phyloP scores from a whole-genome alignment of 53 echinoderm and acorn worm genomes.

The Holothuria leucospilota region DNA sequence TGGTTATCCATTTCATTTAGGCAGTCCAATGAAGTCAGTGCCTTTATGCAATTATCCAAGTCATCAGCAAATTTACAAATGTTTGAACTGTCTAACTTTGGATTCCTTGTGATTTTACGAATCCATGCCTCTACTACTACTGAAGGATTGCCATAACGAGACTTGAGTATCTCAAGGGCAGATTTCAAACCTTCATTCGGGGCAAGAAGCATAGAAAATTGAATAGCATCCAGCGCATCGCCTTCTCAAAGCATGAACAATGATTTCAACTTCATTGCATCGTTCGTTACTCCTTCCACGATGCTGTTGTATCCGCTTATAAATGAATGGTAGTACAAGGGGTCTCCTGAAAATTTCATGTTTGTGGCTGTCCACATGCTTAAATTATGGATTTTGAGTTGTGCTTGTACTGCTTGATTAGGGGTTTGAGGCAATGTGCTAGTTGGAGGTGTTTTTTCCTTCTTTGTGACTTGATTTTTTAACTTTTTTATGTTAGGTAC shows the following conservation, averaged over 20 bases:
- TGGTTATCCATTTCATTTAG: constrained; percentile 42
- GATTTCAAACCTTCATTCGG: too few relatives aligned
- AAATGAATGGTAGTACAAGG: constrained; percentile 55
- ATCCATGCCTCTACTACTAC: constrained; percentile 54
- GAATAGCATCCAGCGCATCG: constrained; percentile 45
- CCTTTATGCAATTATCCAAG: not conserved
- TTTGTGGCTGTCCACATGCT: constrained; percentile 41
- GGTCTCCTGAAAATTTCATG: constrained; percentile 59
- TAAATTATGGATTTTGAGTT: not conserved
- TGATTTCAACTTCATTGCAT: constrained; percentile 52
- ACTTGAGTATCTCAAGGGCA: not conserved
- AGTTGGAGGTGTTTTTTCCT: not conserved
- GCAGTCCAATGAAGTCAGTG: constrained; percentile 23
- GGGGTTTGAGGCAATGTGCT: not conserved
- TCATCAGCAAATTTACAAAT: not conserved
- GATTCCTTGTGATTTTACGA: constrained; percentile 26
- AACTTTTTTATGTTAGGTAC: too few relatives aligned
- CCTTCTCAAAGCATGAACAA: constrained; percentile 54
- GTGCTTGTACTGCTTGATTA: not conserved
- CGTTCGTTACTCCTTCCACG: constrained; percentile 6
- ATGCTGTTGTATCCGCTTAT: not conserved
- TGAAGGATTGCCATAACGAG: constrained; percentile 47
- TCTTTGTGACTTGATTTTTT: not conserved
- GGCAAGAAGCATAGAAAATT: too few relatives aligned
- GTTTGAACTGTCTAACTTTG: not conserved